Evolutionary conservation across 2,113 vertebrate species (phyloP).

Genomic region (Rissa tridactyla): DNA sequence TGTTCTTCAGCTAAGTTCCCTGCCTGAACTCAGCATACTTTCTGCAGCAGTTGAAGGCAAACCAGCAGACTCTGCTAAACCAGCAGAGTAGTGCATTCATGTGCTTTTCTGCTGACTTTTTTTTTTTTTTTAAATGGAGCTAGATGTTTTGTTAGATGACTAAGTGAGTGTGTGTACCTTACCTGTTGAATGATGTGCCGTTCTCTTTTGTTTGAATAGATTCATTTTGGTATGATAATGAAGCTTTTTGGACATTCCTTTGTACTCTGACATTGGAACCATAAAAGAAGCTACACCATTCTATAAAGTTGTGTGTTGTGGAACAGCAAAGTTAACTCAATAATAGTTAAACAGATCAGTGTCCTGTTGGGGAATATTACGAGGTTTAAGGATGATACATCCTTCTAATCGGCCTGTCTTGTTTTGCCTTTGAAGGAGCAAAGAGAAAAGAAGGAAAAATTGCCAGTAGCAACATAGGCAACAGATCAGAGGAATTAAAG

Average conservation of each 20-base stretch:
- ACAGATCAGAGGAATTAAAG: neutral
- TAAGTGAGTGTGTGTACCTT: neutral
- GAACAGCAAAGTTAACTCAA: neutral
- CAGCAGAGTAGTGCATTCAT: neutral
- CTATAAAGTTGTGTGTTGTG: neutral
- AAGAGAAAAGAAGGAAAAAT: neutral
- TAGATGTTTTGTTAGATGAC: neutral
- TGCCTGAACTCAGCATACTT: neutral
- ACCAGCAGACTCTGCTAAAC: neutral
- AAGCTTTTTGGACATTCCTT: neutral
- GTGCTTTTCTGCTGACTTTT: neutral
- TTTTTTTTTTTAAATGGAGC: neutral
- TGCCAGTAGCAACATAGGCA: neutral
- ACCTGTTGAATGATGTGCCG: neutral
- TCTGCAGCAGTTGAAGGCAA: neutral
- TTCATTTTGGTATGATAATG: neutral
- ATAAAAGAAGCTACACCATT: neutral
- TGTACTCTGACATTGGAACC: neutral
- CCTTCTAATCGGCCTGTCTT: neutral
- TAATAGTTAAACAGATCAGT: conserved; percentile 13
- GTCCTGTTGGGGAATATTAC: neutral
- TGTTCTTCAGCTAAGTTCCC: neutral
- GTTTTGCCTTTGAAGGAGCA: neutral
- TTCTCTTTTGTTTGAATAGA: neutral
- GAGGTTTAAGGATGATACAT: neutral